Evolutionary conservation across 2,888 invertebrate species (phyloP), one percentile per base, ranked within the genome.

Genomic region (Chydorus sphaericus): DNA sequence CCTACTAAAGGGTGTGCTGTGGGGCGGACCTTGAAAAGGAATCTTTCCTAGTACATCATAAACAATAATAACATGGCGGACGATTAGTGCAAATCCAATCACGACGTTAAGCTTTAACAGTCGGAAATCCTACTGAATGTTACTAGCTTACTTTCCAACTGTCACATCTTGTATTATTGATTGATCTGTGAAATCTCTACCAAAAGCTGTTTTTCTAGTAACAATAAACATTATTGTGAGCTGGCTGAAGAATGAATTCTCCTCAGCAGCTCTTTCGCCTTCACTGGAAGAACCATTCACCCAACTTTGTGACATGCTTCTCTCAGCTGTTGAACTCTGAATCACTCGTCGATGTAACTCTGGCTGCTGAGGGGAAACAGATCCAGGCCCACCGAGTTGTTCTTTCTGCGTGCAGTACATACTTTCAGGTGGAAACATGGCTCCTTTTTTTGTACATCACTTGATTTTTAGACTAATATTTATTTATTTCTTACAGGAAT

Each of bases 281-380:
- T 64, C 73, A 89, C 65, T 91, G 91, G 91, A 91, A 91, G 73
- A 89, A 90, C 75, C 90, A 91, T 75, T 89, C 89, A 68, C 88
- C 88, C 54, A 91, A 91, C 71, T 86, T 91, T 69, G 87, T 90
- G 65, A 85, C 86, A 8, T 88, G 87, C 66, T 89, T 91, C 71
- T 85, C 87, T 44, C 82, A 81, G 64, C 75, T 91, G 62, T 74
- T 90, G 61, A 84, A 81, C 68, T 86, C 82, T 65, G 86, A 89
- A 68, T 81, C 85, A 3, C 72, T 91, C 63, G 89, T 90, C 56
- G 91, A 91, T 70, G 90, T 90, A 48, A 90, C 91, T 6, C 73
- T 91, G 61, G 88, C 89, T n/a, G 87, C 89, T 6, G 91, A 91
- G 69, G 91, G 90, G 26, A 80, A 83, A 64, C 87, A 87, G 64